A percentile compares a stretch with the other conserved stretches of the same genome.
Conservation (phyloP, 2,113 vertebrate genomes). For the Rhineura floridana region DNA sequence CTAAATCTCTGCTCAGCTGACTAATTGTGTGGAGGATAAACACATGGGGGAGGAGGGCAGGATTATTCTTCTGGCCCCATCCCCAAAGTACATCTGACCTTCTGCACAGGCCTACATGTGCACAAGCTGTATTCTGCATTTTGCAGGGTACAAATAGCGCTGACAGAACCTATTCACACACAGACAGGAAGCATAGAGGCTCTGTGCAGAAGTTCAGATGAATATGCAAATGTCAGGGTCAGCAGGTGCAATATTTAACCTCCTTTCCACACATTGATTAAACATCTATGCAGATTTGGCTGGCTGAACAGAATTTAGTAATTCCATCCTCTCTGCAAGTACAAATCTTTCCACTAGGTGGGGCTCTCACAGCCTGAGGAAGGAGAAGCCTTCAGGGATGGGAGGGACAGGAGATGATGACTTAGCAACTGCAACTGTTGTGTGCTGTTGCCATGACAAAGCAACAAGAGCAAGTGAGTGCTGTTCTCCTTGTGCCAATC, state of each 20-base stretch:
- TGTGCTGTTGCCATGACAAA: conserved; percentile 4
- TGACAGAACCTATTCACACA: neutral
- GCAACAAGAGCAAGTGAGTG: neutral
- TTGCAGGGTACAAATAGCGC: neutral
- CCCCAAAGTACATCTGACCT: neutral
- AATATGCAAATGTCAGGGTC: neutral
- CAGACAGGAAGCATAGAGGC: neutral
- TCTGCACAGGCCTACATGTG: neutral
- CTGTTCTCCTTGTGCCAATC: neutral
- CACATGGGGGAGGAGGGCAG: too few species aligned
- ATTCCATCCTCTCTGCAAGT: neutral
- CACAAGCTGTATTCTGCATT: neutral
- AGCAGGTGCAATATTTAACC: neutral
- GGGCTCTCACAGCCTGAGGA: neutral
- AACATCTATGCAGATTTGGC: neutral
- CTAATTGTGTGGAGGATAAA: too few species aligned
- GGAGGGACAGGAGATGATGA: neutral
- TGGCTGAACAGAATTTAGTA: neutral
- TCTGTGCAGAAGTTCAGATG: neutral
- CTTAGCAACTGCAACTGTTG: conserved; percentile 15
- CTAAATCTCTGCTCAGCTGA: neutral
- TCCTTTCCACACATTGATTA: neutral
- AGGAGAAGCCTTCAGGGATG: neutral
- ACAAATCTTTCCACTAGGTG: neutral
- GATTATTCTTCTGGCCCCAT: neutral